A percentile compares a stretch with the other conserved stretches of the same genome.
phyloP scores from a whole-genome alignment of 1,140 invertebrate genomes.

The Drosophila azteca region DNA sequence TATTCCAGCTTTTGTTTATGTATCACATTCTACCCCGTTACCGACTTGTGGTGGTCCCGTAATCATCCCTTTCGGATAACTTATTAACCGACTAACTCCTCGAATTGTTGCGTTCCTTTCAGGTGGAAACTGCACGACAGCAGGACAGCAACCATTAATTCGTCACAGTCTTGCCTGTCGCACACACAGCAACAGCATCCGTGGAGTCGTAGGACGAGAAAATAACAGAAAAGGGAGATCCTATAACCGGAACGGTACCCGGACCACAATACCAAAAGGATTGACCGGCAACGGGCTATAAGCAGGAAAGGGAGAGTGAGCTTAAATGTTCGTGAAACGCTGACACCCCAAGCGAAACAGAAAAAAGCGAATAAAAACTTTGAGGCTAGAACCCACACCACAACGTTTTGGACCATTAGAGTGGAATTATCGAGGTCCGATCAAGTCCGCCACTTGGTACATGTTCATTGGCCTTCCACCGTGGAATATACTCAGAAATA shows the following conservation, averaged over 20 bases:
- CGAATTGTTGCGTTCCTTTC: slow-evolving; percentile 52
- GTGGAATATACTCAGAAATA: slow-evolving; percentile 14
- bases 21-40: no score
- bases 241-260: background rate
- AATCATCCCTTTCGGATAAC: slow-evolving; percentile 8
- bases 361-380: slow-evolving; percentile 13
- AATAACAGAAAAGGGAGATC: background rate
- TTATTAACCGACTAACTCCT: slow-evolving; percentile 48
- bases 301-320: background rate
- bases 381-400: background rate
- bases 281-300: slow-evolving; percentile 16
- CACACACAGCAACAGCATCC: slow-evolving; percentile 14
- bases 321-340: slow-evolving; percentile 38
- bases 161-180: slow-evolving; percentile 63
- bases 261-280: slow-evolving; percentile 68
- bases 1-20: no score
- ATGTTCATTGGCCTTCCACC: slow-evolving; percentile 15
- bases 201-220: background rate
- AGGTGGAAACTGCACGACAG: slow-evolving; percentile 59
- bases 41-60: background rate
- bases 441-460: slow-evolving; percentile 2
- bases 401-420: background rate
- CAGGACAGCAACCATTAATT: slow-evolving; percentile 58
- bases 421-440: slow-evolving; percentile 2
- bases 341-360: background rate